Evolutionary conservation across 2,888 invertebrate species (phyloP).

Genomic region (Stramonita haemastoma): DNA sequence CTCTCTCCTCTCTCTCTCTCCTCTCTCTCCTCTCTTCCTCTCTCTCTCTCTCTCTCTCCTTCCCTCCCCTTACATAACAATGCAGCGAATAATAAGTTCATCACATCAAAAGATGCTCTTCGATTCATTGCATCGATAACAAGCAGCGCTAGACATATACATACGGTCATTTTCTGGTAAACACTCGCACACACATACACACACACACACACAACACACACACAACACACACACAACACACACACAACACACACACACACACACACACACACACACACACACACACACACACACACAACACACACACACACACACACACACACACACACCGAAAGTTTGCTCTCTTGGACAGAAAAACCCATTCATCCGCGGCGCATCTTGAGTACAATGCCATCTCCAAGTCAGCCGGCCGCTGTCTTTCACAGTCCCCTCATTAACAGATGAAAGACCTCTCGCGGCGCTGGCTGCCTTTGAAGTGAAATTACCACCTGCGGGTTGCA

Average conservation of each 20-base stretch:
- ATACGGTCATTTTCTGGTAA: too few relatives aligned
- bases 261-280: background rate
- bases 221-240: too few relatives aligned
- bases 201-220: too few relatives aligned
- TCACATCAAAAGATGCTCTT: too few relatives aligned
- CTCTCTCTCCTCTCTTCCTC: too few relatives aligned
- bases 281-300: background rate
- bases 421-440: background rate
- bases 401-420: background rate
- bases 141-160: too few relatives aligned
- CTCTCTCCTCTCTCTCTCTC: too few relatives aligned
- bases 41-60: too few relatives aligned
- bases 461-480: background rate
- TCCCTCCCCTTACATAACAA: too few relatives aligned
- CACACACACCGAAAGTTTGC: background rate
- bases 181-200: too few relatives aligned
- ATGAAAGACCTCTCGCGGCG: background rate
- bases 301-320: constrained; percentile 17
- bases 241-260: background rate
- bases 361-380: background rate
- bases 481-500: background rate
- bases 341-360: background rate
- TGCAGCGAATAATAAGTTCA: too few relatives aligned
- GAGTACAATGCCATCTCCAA: background rate
- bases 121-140: too few relatives aligned